These are phyloP conservation scores for Toxonevra muliebris DNA, from an alignment of 2,888 invertebrate species.

Conservation along the genomic window DNA sequence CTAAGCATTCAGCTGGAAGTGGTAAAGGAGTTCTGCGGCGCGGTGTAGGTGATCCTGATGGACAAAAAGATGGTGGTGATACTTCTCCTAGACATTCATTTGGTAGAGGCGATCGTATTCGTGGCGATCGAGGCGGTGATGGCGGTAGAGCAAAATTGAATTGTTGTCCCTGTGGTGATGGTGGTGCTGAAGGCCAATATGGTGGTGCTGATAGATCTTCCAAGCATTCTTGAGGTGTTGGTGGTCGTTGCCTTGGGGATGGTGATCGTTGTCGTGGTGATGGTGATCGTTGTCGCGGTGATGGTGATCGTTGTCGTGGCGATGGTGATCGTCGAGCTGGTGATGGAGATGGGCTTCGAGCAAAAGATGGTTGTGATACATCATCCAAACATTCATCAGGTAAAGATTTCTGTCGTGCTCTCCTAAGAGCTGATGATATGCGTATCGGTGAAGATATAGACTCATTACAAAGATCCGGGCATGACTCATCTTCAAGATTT, in stretches of 20 bases:
- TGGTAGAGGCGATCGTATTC: slow-evolving; percentile 5
- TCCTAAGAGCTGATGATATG: slow-evolving; percentile 5
- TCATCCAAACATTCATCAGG: slow-evolving; percentile 18
- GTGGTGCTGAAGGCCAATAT: slow-evolving; percentile 7
- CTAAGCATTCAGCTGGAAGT: slow-evolving; percentile 23
- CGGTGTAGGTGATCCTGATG: background rate
- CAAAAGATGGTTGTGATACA: slow-evolving; percentile 19
- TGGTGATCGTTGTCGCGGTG: background rate
- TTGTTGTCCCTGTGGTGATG: background rate
- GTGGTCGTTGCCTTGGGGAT: background rate
- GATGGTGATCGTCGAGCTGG: slow-evolving; percentile 29
- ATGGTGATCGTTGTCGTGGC: slow-evolving; percentile 21
- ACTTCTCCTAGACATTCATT: slow-evolving; percentile 20
- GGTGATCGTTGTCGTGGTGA: background rate
- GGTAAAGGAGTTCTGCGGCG: slow-evolving; percentile 7
- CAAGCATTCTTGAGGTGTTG: background rate
- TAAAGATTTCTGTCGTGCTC: background rate
- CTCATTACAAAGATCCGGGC: slow-evolving; percentile 8
- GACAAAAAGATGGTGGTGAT: slow-evolving; percentile 14
- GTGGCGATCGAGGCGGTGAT: slow-evolving; percentile 2
- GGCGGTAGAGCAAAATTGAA: background rate
- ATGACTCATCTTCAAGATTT: slow-evolving; percentile 9
- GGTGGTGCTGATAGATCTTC: slow-evolving; percentile 15
- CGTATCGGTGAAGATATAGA: slow-evolving; percentile 14
- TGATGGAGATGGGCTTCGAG: background rate